Percentiles rank a stretch among this genome's conserved stretches.
Evolutionary conservation across 2,113 vertebrate genomes (phyloP).

Genomic region (Vireo altiloquus): DNA sequence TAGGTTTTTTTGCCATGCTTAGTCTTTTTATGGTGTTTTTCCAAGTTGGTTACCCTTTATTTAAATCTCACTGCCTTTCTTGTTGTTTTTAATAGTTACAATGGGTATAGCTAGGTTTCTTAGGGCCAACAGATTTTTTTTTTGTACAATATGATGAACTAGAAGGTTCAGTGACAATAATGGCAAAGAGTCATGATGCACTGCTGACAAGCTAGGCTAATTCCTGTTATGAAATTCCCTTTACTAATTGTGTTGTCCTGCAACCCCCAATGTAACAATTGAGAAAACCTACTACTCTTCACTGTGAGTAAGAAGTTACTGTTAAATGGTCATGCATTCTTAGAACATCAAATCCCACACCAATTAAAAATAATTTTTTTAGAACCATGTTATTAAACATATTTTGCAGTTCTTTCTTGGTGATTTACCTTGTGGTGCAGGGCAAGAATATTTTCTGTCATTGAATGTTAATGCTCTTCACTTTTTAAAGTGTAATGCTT

Average conservation of each 20-base stretch:
- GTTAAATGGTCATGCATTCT: not conserved
- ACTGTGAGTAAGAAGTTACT: not conserved
- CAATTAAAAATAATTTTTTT: rapidly evolving
- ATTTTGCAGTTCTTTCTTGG: not conserved
- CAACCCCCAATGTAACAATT: not conserved
- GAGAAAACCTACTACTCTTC: not conserved
- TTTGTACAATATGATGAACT: not conserved
- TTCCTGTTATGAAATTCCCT: not conserved
- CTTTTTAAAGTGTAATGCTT: not conserved
- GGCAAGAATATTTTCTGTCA: not conserved
- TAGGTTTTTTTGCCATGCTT: not conserved
- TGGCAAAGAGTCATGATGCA: not conserved
- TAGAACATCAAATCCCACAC: not conserved
- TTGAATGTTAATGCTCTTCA: not conserved
- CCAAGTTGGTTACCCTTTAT: not conserved
- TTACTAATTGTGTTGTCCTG: not conserved
- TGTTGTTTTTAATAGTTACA: not conserved
- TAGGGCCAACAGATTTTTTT: not conserved
- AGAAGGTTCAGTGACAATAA: not conserved
- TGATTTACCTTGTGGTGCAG: not conserved
- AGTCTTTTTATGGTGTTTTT: not conserved
- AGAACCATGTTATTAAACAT: not conserved
- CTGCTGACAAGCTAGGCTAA: not conserved
- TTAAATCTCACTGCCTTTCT: not conserved
- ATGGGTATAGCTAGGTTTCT: not conserved